Conservation (phyloP, 2,797 vertebrate species). For the Melanotaenia parkinsoni region DNA sequence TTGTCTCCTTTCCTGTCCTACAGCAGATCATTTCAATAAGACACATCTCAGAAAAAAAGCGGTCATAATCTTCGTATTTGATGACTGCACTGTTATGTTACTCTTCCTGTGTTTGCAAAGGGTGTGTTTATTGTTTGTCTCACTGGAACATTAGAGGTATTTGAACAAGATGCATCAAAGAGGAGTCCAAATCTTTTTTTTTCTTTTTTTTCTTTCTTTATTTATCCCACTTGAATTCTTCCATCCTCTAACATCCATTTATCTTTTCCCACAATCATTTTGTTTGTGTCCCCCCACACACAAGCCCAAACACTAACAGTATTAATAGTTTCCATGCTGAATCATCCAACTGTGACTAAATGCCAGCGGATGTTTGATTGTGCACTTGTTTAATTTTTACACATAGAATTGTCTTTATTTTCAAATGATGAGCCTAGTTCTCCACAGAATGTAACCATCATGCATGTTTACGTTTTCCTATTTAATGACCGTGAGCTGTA, state of each 20-base stretch:
- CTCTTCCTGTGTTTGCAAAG: slow-evolving; percentile 64
- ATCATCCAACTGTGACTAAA: slow-evolving; percentile 11
- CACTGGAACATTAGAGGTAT: slow-evolving; percentile 60
- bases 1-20: slow-evolving; percentile 6
- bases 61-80: slow-evolving; percentile 21
- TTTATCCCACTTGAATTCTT: slow-evolving; percentile 62
- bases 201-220: background rate
- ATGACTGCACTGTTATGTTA: slow-evolving; percentile 48
- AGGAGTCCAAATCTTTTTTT: slow-evolving; percentile 58
- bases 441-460: slow-evolving; percentile 24
- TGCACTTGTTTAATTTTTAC: slow-evolving; percentile 10
- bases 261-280: slow-evolving; percentile 46
- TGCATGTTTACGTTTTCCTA: slow-evolving; percentile 33
- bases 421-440: slow-evolving; percentile 21
- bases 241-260: slow-evolving; percentile 60
- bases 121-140: slow-evolving; percentile 62
- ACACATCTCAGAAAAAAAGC: slow-evolving; percentile 18
- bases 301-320: slow-evolving; percentile 12
- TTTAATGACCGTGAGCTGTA: slow-evolving; percentile 21
- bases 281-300: slow-evolving; percentile 26
- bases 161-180: slow-evolving; percentile 57
- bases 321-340: slow-evolving; percentile 28
- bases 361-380: background rate
- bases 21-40: slow-evolving; percentile 12
- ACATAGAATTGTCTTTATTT: slow-evolving; percentile 27